Conservation (phyloP, 1,140 invertebrate genomes). For the Asbolus verrucosus region DNA sequence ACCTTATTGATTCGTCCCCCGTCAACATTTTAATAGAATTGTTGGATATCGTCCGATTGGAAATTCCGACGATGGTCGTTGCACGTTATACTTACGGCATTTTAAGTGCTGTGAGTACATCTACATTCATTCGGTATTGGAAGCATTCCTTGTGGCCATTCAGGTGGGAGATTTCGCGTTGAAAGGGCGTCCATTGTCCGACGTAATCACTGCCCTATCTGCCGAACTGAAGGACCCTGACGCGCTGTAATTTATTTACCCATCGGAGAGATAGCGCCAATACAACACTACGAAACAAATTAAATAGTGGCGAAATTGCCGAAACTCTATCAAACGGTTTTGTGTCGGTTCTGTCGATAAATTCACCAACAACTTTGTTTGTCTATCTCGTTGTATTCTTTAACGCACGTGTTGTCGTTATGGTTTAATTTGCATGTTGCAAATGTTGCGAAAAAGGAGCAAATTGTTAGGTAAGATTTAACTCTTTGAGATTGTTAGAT, state of each 20-base stretch:
- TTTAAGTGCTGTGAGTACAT: no score
- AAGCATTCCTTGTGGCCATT: background rate
- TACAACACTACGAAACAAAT: slow-evolving; percentile 9
- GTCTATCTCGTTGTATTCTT: background rate
- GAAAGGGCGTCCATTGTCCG: slow-evolving; percentile 16
- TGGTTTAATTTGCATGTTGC: no score
- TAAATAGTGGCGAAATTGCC: slow-evolving; percentile 26
- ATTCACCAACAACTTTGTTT: background rate
- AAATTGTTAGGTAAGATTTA: no score
- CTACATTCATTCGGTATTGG: no score
- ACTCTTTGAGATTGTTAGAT: no score
- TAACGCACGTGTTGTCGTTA: slow-evolving; percentile 22
- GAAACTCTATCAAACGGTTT: slow-evolving; percentile 36
- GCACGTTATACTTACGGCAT: no score
- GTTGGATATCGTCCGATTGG: slow-evolving; percentile 13
- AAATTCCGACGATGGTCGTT: background rate
- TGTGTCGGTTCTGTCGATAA: slow-evolving; percentile 19
- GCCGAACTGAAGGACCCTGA: slow-evolving; percentile 15
- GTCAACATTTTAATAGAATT: no score
- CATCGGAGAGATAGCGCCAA: slow-evolving; percentile 30
- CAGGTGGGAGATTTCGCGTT: slow-evolving; percentile 9
- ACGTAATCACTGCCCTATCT: slow-evolving; percentile 27
- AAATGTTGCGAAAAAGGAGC: no score
- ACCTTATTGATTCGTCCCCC: no score
- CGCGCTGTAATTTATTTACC: slow-evolving; percentile 30